A percentile compares a stretch with the other conserved stretches of the same genome.
These are phyloP conservation scores for Polyommatus iphigenia DNA, from an alignment of 2,888 invertebrate genomes.

Conservation along the genomic window DNA sequence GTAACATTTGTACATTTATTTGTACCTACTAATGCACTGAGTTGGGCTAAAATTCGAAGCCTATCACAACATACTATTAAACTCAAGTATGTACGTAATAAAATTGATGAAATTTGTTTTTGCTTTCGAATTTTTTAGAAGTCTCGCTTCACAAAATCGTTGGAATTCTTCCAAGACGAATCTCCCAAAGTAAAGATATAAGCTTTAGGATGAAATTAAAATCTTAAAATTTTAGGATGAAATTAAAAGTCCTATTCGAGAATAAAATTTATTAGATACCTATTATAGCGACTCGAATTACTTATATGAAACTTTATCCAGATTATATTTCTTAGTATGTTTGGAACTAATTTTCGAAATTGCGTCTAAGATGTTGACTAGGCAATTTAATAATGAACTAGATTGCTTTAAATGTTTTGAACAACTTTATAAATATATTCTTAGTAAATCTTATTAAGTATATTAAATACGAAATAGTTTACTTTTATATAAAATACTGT, in stretches of 20 bases:
- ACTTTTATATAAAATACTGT: too few relatives aligned
- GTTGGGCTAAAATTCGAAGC: neutral
- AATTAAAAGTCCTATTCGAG: conserved; percentile 15
- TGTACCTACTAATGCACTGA: neutral
- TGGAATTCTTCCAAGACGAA: conserved; percentile 29
- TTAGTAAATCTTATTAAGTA: neutral
- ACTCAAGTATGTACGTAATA: neutral
- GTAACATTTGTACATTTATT: neutral
- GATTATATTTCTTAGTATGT: neutral
- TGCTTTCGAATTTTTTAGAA: conserved; percentile 19
- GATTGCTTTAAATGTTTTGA: neutral
- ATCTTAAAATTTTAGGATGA: conserved; percentile 25
- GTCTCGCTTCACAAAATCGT: conserved; percentile 26
- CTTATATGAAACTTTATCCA: neutral
- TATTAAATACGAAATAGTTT: neutral
- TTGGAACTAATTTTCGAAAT: neutral
- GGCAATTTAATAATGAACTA: neutral
- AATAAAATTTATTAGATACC: neutral
- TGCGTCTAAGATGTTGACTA: neutral
- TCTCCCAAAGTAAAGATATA: conserved; percentile 14
- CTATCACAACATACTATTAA: neutral
- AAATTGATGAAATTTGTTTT: conserved; percentile 29
- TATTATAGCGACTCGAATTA: neutral
- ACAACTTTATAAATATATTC: neutral
- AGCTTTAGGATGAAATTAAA: conserved; percentile 27